These are phyloP conservation scores for Microcaecilia unicolor DNA, from an alignment of 2,797 vertebrate genomes.

Conservation along the genomic window DNA sequence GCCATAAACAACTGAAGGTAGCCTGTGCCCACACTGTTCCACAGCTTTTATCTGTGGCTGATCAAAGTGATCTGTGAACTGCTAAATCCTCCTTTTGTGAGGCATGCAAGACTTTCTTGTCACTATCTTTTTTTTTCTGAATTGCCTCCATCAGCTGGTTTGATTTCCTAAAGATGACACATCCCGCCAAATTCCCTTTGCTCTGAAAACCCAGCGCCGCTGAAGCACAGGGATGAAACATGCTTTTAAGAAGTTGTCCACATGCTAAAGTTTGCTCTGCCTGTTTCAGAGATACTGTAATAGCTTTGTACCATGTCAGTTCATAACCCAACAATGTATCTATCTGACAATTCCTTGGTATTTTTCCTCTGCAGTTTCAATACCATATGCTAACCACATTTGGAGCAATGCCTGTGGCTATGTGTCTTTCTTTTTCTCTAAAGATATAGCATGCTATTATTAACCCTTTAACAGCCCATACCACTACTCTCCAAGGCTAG, in stretches of 20 bases:
- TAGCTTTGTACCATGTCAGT: too few species aligned
- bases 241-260: conserved; percentile 70
- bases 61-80: conserved; percentile 84
- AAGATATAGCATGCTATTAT: conserved; percentile 7
- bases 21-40: conserved; percentile 69
- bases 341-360: conserved; percentile 34
- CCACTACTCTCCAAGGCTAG: background rate
- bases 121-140: conserved; percentile 86
- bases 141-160: conserved; percentile 76
- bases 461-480: conserved; percentile 2
- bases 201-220: too few species aligned
- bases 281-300: conserved; percentile 65
- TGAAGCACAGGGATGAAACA: conserved; percentile 59
- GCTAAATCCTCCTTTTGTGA: conserved; percentile 85
- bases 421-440: conserved; percentile 2
- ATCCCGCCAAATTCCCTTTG: conserved; percentile 57
- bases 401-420: conserved; percentile 9
- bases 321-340: conserved; percentile 44
- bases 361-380: conserved; percentile 8
- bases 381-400: background rate
- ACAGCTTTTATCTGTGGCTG: conserved; percentile 83
- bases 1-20: conserved; percentile 70
- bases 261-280: conserved; percentile 56
- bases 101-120: conserved; percentile 78
- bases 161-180: conserved; percentile 85